Conservation (phyloP, 2,888 invertebrate species). For the Agrotis ipsilon region DNA sequence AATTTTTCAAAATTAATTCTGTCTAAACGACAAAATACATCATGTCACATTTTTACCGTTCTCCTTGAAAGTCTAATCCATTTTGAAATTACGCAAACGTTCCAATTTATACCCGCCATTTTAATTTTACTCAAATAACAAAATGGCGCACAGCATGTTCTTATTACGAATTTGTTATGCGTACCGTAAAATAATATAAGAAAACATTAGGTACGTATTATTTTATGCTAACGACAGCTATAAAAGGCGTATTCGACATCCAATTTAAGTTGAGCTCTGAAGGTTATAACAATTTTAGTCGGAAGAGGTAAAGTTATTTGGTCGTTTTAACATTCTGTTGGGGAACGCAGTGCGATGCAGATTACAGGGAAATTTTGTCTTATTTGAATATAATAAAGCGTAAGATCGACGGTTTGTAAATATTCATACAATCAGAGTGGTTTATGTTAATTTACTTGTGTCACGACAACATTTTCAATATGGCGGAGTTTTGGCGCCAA, state of each 20-base stretch:
- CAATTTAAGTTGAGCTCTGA: slow-evolving; percentile 38
- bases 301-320: slow-evolving; percentile 21
- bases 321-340: slow-evolving; percentile 52
- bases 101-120: slow-evolving; percentile 46
- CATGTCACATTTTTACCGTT: slow-evolving; percentile 55
- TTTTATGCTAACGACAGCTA: slow-evolving; percentile 62
- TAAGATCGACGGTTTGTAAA: slow-evolving; percentile 67
- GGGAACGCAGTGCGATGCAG: slow-evolving; percentile 56
- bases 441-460: slow-evolving; percentile 67
- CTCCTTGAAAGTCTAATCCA: slow-evolving; percentile 52
- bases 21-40: slow-evolving; percentile 49
- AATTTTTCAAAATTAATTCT: slow-evolving; percentile 51
- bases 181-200: slow-evolving; percentile 55
- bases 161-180: slow-evolving; percentile 56
- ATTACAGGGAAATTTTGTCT: slow-evolving; percentile 66
- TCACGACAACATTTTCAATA: slow-evolving; percentile 66
- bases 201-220: slow-evolving; percentile 53
- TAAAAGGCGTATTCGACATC: slow-evolving; percentile 44
- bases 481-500: slow-evolving; percentile 65
- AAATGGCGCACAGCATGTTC: slow-evolving; percentile 40
- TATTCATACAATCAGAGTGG: slow-evolving; percentile 70
- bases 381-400: slow-evolving; percentile 70
- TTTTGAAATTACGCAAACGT: slow-evolving; percentile 52
- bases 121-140: slow-evolving; percentile 57
- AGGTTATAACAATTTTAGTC: slow-evolving; percentile 2